Evolutionary conservation across 2,797 vertebrate species (phyloP), one percentile per base, ranked within the genome.

Genomic region (Lithobates sylvaticus): DNA sequence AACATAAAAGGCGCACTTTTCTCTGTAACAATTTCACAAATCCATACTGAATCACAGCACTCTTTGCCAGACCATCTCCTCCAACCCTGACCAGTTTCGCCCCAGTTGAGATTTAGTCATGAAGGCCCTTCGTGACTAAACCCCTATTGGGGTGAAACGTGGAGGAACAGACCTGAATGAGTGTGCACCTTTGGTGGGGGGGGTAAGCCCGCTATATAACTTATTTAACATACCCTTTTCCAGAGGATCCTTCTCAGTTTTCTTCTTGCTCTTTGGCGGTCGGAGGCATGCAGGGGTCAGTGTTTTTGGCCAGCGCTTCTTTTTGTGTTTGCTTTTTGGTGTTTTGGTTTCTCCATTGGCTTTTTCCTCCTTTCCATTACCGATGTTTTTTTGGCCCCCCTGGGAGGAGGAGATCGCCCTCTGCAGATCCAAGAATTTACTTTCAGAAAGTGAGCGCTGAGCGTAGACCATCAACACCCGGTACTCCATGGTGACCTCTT

Each of bases 401-500:
- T 50, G 0, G 1, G 2, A 3, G 1, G 2, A 3, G 12, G 64
- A 13, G 0, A 10, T 27, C 23, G 13, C 7, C 16, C 76, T 47
- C 16, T 34, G 70, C 50, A 90, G 58, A 21, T 86, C 71, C 6
- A 5, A 1, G 0, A 85, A 90, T 3, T 4, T 27, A 8, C 83
- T 84, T 5, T 0, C 18, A 0, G 89, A 84, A 0, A 89, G 84
- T 0, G 94, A 92, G 78, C 92, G 94, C 65, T 90, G 72, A 0
- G 90, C 83, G 0, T 96, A 99, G 23, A 91, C 95, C 91, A 90
- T 92, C 3, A 98, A 65, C 69, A 98, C 79, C 61, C 81, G 91
- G 89, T 91, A 94, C 89, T 98, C 97, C 34, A 90, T 21, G 78
- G 92, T 91, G 70, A 3, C 2, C 88, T 91, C 86, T 88, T 91